Base-by-base conservation (phyloP, 2,797 vertebrate species). In the Choloepus didactylus region DNA sequence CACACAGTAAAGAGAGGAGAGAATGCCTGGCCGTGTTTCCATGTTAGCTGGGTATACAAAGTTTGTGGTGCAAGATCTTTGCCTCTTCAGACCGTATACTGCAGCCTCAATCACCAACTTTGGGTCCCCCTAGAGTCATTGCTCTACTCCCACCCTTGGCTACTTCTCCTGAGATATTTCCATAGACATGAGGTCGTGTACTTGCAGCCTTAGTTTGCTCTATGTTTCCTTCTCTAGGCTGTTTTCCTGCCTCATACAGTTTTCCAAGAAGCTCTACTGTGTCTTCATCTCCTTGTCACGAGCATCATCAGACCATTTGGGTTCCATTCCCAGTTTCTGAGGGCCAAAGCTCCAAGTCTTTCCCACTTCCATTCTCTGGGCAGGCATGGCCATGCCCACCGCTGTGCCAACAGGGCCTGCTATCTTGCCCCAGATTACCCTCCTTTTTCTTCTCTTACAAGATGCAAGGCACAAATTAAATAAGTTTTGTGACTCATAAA, bases 101-200 rank as follows among this genome's bases (percentile, higher is more conserved):
- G 2, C 1, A 2, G 25, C 64, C 18, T 7, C n/a, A 0, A 5
- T 4, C 25, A 1, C 29, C 21, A 23, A 46, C 27, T 29, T 3
- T 3, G 27, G 14, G 0, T 56, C 19, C 11, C 19, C 56, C 19
- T 21, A 0, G 1, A 10, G 11, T 0, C 5, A 46, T 0, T 18
- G 38, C 6, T 23, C 29, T 14, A 4, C 9, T 14, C 72, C 5
- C 5, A 9, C 7, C n/a, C n/a, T 64, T 2, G 21, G 38, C 10
- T 38, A 31, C 27, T 31, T 54, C 31, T 27, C 21, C 11, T 31
- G 4, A 25, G 49, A 31, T 8, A 0, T 51, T 51, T 29, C 19
- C 1, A 0, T 3, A 29, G 14, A 27, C 35, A 1, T 35, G 11
- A 31, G 4, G 7, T n/a, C 59, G 56, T 46, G 2, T 12, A 3